Evolutionary conservation across 1,140 invertebrate species (phyloP), one percentile per base, ranked within the genome.

Genomic region (Aphidius gifuensis): DNA sequence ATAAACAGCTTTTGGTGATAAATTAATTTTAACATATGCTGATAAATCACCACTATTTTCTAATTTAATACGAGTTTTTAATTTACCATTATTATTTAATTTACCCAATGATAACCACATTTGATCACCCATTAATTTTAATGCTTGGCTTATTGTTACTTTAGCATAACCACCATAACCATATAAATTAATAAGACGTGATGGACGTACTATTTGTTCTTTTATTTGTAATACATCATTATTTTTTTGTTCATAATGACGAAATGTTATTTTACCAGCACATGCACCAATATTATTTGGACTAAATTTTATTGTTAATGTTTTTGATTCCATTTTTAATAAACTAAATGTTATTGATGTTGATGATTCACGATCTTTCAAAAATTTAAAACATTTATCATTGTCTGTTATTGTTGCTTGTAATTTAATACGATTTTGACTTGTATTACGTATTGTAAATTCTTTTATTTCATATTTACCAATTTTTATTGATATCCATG

Each of bases 401-500:
- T 70, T 71, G 9, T 74, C 70, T 23, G 75, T 74, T 16, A 83
- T 78, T 5, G 62, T 67, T n/a, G 73, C 76, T 62, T 82, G 71
- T 44, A 84, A 70, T 64, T 81, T 79, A 9, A 84, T 71, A 64
- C 80, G 82, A 56, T 80, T 80, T 16, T 74, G 71, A 32, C 82
- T 82, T 38, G 72, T 82, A 63, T 84, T 84, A 32, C 81, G 73
- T 61, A 85, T 74, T 5, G 77, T 76, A 62, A 84, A 80, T 62
- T 82, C 75, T 63, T 83, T 82, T 1, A 68, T 74, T 46, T 80
- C 80, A 11, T 68, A 75, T 67, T 79, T 82, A 39, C 81, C 82
- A 16, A 72, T 66, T 70, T 78, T 80, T 21, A 84, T 62, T 55
- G 81, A 83, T 23, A 78, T 82, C 83, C 83, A 85, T 50, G 82